Percentiles rank a stretch among this genome's conserved stretches.
These are phyloP conservation scores for Hipparchia semele DNA, from an alignment of 2,888 invertebrate genomes.

Conservation along the genomic window DNA sequence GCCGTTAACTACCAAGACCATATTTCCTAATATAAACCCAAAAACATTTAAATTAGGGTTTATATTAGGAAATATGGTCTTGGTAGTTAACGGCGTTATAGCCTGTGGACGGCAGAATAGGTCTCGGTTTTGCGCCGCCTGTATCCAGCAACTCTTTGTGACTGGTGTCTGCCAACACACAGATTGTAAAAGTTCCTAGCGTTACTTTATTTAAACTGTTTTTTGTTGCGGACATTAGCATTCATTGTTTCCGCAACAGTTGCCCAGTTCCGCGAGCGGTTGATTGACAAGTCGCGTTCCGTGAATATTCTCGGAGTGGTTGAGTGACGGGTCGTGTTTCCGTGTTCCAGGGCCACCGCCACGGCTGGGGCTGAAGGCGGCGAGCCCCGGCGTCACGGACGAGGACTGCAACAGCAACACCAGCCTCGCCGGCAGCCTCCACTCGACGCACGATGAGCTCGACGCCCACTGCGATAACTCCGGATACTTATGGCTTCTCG, in stretches of 20 bases:
- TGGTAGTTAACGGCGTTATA: too few relatives aligned
- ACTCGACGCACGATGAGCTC: conserved; percentile 75
- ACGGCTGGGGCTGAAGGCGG: conserved; percentile 80
- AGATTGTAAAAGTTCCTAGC: too few relatives aligned
- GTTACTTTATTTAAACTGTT: not conserved
- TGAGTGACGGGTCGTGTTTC: conserved; percentile 23
- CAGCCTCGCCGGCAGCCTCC: conserved; percentile 78
- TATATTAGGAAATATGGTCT: too few relatives aligned
- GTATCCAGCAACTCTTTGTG: too few relatives aligned
- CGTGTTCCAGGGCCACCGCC: conserved; percentile 80
- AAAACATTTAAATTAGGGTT: too few relatives aligned
- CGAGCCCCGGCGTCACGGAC: conserved; percentile 76
- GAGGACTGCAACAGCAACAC: conserved; percentile 81
- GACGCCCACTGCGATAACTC: conserved; percentile 88
- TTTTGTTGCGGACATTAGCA: not conserved
- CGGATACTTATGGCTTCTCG: conserved; percentile 95
- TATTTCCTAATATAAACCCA: too few relatives aligned
- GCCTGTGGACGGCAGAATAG: too few relatives aligned
- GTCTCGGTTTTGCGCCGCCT: too few relatives aligned
- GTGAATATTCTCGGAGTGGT: not conserved
- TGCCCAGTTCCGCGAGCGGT: conserved; percentile 14
- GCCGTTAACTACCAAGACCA: too few relatives aligned
- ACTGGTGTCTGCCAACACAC: too few relatives aligned
- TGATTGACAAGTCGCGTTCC: conserved; percentile 19
- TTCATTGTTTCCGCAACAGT: conserved; percentile 8